Base-by-base conservation (phyloP, 2,797 vertebrate genomes). In the Sparus aurata region DNA sequence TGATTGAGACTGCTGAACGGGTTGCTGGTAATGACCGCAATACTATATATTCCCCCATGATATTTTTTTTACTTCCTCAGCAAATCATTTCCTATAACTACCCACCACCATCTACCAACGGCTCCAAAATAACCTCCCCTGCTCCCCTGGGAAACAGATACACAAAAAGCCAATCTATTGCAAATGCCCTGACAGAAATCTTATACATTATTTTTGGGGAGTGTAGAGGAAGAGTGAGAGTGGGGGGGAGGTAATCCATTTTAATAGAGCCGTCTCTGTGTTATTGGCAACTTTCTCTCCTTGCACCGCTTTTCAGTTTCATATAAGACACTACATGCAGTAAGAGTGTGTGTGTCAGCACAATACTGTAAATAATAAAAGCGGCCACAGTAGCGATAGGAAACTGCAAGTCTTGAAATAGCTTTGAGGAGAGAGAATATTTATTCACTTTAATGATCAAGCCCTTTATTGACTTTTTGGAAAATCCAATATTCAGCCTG, bases 371-470 rank as follows among this genome's bases (percentile, higher is more conserved):
- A 89, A 94, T 91, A 92, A 94, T 93, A 93, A 95, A 93, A 90
- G 90, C 7, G 90, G 82, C 83, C 87, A 89, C 83, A 83, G 86
- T 87, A 80, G 92, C 79, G 73, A 86, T 87, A 78, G 85, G 75
- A 89, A 85, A 84, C 78, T 80, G 87, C 85, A 85, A 89, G 85
- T 90, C 89, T 90, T 91, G 88, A 91, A 95, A 95, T 93, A 88
- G 93, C 93, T 95, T 92, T 90, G 91, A 94, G 94, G 90, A 77
- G 69, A 81, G 88, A 93, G 92, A 95, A 94, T 95, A 95, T 95
- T 94, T 95, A 95, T 95, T 94, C 91, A 90, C 93, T 95, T 94
- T 95, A 96, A 96, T 95, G 94, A 95, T 93, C 91, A 93, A 87
- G 84, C 78, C 85, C 87, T 94, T 93, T 94, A 94, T 95, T 96